These are phyloP conservation scores for Eunapius fragilis DNA, from an alignment of 37 sponge, comb jelly and placozoan genomes.

Conservation along the genomic window DNA sequence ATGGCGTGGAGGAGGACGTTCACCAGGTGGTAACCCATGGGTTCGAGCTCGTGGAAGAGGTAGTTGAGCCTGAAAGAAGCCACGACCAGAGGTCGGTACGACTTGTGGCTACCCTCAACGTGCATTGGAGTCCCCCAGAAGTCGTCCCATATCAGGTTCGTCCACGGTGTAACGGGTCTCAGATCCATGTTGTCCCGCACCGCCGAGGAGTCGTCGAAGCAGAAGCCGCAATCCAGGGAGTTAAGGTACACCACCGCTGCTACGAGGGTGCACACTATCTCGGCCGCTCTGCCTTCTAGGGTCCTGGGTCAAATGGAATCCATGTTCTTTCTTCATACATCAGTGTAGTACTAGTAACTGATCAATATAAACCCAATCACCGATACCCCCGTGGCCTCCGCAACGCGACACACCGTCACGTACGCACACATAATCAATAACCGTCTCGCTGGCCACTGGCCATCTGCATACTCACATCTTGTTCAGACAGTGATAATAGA, in stretches of 20 bases:
- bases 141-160: slow-evolving; percentile 79
- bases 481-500: no score
- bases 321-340: no score
- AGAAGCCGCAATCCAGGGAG: slow-evolving; percentile 70
- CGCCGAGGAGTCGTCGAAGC: slow-evolving; percentile 89
- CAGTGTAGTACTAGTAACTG: no score
- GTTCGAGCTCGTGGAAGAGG: slow-evolving; percentile 70
- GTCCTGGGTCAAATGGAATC: background rate
- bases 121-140: slow-evolving; percentile 98
- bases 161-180: slow-evolving; percentile 66
- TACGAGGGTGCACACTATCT: slow-evolving; percentile 36
- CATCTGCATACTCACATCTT: background rate
- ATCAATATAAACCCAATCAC: no score
- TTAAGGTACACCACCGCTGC: slow-evolving; percentile 63
- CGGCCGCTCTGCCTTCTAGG: background rate
- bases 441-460: no score
- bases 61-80: slow-evolving; percentile 89
- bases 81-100: slow-evolving; percentile 91
- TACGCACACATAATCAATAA: no score
- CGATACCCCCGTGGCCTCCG: no score
- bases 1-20: slow-evolving; percentile 86
- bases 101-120: slow-evolving; percentile 89
- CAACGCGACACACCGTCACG: no score
- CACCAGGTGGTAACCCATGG: slow-evolving; percentile 90
- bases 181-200: slow-evolving; percentile 81